Evolutionary conservation across 37 sponge, comb jelly and placozoan species (phyloP).

Genomic region (Oscarella lobularis): DNA sequence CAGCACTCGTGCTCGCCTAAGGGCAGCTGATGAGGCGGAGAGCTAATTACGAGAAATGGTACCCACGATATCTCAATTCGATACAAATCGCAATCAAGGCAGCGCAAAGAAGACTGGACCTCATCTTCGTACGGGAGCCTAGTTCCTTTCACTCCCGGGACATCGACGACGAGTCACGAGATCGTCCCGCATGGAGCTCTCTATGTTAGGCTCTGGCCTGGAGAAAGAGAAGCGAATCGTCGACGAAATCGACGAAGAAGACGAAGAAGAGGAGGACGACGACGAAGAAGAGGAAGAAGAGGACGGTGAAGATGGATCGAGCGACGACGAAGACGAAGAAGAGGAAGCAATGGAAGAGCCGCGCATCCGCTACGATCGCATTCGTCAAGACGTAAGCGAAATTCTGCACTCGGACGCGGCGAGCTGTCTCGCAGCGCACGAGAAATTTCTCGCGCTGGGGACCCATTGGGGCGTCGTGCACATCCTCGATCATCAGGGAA

Average conservation of each 20-base stretch:
- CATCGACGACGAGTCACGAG: no score
- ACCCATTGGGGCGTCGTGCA: constrained; percentile 51
- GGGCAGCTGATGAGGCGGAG: no score
- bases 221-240: neutral
- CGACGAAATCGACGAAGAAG: neutral
- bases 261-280: constrained; percentile 5
- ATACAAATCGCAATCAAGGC: no score
- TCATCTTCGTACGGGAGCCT: no score
- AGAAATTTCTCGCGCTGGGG: constrained; percentile 78
- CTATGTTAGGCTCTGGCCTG: no score
- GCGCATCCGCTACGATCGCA: constrained; percentile 61
- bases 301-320: neutral
- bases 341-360: constrained; percentile 71
- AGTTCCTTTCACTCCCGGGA: no score
- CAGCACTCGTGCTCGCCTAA: no score
- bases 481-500: constrained; percentile 59
- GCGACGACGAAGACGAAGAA: constrained; percentile 14
- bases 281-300: constrained; percentile 2
- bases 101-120: no score
- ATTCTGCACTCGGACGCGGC: constrained; percentile 12
- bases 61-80: no score
- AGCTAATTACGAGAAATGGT: no score
- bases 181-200: no score
- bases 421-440: constrained; percentile 68
- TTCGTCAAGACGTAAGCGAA: constrained; percentile 42